Evolutionary conservation across 2,797 vertebrate species (phyloP).

Genomic region (Balearica regulorum): DNA sequence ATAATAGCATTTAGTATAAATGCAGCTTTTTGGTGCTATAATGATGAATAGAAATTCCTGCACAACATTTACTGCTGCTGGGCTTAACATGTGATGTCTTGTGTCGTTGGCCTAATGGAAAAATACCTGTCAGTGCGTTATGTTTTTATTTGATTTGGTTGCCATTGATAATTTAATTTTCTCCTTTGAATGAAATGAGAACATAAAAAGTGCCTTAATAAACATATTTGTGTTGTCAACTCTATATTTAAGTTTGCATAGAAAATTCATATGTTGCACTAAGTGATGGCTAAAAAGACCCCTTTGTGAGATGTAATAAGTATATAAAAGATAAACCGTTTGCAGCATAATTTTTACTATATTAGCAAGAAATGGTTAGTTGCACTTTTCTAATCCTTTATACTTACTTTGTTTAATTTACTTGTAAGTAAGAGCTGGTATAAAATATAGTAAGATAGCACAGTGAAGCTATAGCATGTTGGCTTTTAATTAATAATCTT

Average conservation of each 20-base stretch:
- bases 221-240: neutral
- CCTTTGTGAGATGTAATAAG: neutral
- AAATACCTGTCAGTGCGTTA: neutral
- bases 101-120: neutral
- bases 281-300: neutral
- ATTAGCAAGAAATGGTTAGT: conserved; percentile 49
- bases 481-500: conserved; percentile 73
- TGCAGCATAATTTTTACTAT: conserved; percentile 36
- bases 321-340: conserved; percentile 38
- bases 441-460: conserved; percentile 59
- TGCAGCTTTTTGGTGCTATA: neutral
- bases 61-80: neutral
- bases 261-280: neutral
- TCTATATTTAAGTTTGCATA: neutral
- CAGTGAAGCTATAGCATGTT: conserved; percentile 41
- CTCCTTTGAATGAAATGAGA: neutral
- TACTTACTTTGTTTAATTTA: conserved; percentile 59
- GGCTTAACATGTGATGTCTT: neutral
- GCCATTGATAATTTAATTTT: neutral
- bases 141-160: neutral
- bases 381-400: conserved; percentile 54
- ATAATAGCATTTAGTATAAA: neutral
- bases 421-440: conserved; percentile 53
- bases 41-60: neutral
- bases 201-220: conserved; percentile 1